These are phyloP conservation scores for Chiropotes sagulatus DNA, from an alignment of 2,797 vertebrate genomes.

Conservation along the genomic window DNA sequence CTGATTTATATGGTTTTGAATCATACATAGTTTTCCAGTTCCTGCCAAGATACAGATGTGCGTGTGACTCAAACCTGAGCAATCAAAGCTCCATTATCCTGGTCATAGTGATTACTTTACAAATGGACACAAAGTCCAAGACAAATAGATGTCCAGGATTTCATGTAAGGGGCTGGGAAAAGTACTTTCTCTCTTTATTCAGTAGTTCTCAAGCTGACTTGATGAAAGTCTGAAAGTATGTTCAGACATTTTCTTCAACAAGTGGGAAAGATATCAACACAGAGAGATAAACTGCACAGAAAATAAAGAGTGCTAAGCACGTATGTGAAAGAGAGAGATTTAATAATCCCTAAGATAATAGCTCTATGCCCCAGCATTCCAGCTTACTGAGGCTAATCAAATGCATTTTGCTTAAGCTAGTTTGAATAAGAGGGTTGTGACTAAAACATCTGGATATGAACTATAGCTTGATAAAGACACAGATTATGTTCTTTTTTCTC, in stretches of 20 bases:
- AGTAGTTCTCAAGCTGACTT: neutral
- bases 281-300: neutral
- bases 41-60: neutral
- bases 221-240: neutral
- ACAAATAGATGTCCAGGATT: neutral
- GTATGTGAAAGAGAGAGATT: neutral
- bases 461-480: neutral
- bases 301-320: neutral
- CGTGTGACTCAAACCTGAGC: neutral
- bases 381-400: neutral
- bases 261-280: neutral
- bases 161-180: neutral
- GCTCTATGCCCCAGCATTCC: neutral
- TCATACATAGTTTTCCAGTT: neutral
- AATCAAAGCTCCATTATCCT: neutral
- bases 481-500: neutral
- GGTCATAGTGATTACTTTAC: neutral
- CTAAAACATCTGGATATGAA: neutral
- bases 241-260: neutral
- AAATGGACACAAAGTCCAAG: neutral
- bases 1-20: neutral
- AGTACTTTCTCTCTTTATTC: neutral
- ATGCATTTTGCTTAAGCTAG: constrained; percentile 8
- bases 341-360: neutral
- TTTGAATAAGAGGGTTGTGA: neutral